phyloP scores from a whole-genome alignment of 30 jellyfish, hydroid and myxozoan genomes.

The Chrysaora quinquecirrha region DNA sequence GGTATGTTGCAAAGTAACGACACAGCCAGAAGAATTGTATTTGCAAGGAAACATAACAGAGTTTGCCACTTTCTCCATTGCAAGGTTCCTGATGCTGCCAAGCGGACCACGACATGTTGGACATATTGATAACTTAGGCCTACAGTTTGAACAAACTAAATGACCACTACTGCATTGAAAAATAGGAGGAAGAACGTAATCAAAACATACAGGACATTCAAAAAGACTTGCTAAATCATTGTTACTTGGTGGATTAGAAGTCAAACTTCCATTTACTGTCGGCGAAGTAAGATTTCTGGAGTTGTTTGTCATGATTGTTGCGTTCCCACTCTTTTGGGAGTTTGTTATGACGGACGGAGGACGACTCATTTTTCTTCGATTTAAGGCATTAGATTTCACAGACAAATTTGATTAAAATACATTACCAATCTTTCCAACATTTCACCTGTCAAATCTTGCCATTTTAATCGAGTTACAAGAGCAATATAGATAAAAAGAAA shows the following conservation, averaged over 20 bases:
- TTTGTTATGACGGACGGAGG: constrained; percentile 81
- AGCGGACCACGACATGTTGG: constrained; percentile 99
- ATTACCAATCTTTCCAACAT: background rate
- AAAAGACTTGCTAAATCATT: constrained; percentile 96
- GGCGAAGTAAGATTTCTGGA: constrained; percentile 57
- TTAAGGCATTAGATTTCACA: background rate
- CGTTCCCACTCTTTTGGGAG: constrained; percentile 83
- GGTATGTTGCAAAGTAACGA: constrained; percentile 86
- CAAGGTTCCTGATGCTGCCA: constrained; percentile 97
- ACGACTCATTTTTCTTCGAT: constrained; percentile 57
- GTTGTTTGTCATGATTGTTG: constrained; percentile 78
- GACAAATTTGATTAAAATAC: background rate
- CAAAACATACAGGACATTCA: constrained; percentile 99
- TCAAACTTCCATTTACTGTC: constrained; percentile 54
- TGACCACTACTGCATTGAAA: constrained; percentile 99
- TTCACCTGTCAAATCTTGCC: background rate
- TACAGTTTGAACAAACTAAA: constrained; percentile 95
- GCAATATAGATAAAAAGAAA: background rate
- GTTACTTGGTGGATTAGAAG: constrained; percentile 75
- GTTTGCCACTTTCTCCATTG: constrained; percentile 98
- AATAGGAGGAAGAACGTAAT: constrained; percentile 96
- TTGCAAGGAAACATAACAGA: constrained; percentile 95
- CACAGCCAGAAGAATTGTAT: constrained; percentile 89
- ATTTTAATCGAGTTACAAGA: background rate
- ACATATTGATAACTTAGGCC: constrained; percentile 94